These are phyloP conservation scores for Chrysemys picta DNA, from an alignment of 2,113 vertebrate species.

Conservation along the genomic window DNA sequence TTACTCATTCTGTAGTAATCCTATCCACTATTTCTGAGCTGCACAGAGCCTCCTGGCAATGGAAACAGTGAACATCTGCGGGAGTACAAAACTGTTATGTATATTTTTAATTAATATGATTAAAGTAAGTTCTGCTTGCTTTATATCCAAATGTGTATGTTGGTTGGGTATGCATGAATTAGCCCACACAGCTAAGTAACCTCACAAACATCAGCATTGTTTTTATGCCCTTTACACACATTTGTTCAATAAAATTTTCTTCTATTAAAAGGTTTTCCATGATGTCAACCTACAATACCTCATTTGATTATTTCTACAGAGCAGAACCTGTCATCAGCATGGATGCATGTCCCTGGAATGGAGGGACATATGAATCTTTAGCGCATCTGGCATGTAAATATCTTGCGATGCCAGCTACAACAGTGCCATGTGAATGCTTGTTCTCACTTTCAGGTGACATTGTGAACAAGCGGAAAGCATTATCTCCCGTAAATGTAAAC, in stretches of 20 bases:
- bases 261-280: neutral
- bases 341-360: too few relatives aligned
- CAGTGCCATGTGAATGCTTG: too few relatives aligned
- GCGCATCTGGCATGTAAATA: too few relatives aligned
- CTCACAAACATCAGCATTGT: too few relatives aligned
- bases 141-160: neutral
- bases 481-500: neutral
- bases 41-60: neutral
- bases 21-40: too few relatives aligned
- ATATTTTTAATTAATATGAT: neutral
- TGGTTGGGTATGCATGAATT: neutral
- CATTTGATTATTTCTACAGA: neutral
- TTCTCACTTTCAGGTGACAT: too few relatives aligned
- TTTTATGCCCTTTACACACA: neutral
- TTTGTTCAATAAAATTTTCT: fast-evolving
- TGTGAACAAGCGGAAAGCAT: too few relatives aligned
- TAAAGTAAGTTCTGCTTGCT: neutral
- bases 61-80: neutral
- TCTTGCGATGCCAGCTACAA: too few relatives aligned
- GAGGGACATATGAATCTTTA: too few relatives aligned
- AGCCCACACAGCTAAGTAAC: neutral
- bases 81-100: neutral
- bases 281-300: neutral
- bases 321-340: neutral
- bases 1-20: too few relatives aligned